Conservation (phyloP, 1,140 invertebrate species). For the Ceratina japonica region DNA sequence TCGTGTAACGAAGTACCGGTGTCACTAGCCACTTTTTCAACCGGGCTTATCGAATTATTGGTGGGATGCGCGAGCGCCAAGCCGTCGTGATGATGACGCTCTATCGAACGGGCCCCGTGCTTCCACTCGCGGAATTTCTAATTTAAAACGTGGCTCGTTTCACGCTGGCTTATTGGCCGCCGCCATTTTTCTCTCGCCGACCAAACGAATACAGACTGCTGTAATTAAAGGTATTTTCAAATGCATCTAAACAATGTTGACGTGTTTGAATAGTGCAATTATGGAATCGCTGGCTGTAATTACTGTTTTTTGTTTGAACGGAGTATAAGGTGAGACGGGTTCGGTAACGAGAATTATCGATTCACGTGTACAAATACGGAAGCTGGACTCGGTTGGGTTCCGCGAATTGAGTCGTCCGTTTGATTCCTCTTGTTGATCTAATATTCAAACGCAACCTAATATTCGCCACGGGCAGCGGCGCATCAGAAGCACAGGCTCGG, state of each 20-base stretch:
- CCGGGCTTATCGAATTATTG: slow-evolving; percentile 40
- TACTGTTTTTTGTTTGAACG: too few relatives aligned
- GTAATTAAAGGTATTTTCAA: not conserved
- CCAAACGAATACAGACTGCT: not conserved
- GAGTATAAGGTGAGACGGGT: too few relatives aligned
- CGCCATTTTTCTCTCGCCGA: not conserved
- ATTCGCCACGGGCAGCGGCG: not conserved
- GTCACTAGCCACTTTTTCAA: slow-evolving; percentile 33
- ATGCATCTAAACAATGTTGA: too few relatives aligned
- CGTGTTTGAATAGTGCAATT: too few relatives aligned
- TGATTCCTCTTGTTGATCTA: not conserved
- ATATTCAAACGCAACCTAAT: slow-evolving; percentile 6
- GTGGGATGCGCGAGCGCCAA: not conserved
- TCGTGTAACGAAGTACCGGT: slow-evolving; percentile 49
- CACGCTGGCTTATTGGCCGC: not conserved
- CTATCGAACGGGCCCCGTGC: not conserved
- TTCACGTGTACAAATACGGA: too few relatives aligned
- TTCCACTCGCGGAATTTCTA: slow-evolving; percentile 3
- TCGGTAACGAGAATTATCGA: too few relatives aligned
- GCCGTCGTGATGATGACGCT: not conserved
- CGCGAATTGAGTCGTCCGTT: slow-evolving; percentile 6
- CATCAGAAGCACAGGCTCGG: slow-evolving; percentile 35
- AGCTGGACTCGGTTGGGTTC: not conserved
- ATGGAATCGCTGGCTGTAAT: too few relatives aligned
- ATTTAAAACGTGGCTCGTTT: not conserved